phyloP scores from a whole-genome alignment of 2,113 vertebrate genomes.

The Anolis sagrei region DNA sequence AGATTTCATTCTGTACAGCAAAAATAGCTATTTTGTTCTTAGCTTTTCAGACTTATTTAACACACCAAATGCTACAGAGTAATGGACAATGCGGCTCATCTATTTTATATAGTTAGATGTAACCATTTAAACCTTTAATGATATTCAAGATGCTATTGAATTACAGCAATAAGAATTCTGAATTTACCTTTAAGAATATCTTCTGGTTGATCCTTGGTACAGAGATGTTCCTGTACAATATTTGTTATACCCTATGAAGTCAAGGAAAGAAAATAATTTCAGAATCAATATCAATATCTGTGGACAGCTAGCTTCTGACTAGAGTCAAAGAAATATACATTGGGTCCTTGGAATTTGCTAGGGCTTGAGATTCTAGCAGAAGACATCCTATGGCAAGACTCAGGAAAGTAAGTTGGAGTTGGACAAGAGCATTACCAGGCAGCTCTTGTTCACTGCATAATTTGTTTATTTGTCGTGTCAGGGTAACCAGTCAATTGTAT shows the following conservation, averaged over 20 bases:
- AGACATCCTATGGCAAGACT: not conserved
- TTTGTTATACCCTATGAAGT: constrained; percentile 30
- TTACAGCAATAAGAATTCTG: not conserved
- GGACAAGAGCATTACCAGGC: not conserved
- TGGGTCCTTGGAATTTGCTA: too few species aligned
- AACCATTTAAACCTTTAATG: not conserved
- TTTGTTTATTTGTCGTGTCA: too few species aligned
- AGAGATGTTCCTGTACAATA: constrained; percentile 47
- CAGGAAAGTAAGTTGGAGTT: not conserved
- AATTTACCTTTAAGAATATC: constrained; percentile 61
- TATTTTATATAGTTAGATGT: not conserved
- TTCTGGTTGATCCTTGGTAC: constrained; percentile 35
- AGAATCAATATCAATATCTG: not conserved
- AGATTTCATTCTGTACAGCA: not conserved
- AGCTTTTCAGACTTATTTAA: not conserved
- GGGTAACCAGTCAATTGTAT: too few species aligned
- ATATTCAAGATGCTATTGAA: not conserved
- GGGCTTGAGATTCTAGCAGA: not conserved
- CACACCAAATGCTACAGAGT: not conserved
- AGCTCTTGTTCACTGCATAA: too few species aligned
- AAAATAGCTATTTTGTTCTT: not conserved
- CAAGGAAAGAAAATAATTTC: constrained; percentile 41
- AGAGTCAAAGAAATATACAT: not conserved
- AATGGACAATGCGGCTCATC: not conserved
- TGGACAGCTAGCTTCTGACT: not conserved